Percentiles rank a stretch among this genome's conserved stretches.
phyloP scores from a whole-genome alignment of 1,140 invertebrate genomes.

The Neodiprion virginianus region DNA sequence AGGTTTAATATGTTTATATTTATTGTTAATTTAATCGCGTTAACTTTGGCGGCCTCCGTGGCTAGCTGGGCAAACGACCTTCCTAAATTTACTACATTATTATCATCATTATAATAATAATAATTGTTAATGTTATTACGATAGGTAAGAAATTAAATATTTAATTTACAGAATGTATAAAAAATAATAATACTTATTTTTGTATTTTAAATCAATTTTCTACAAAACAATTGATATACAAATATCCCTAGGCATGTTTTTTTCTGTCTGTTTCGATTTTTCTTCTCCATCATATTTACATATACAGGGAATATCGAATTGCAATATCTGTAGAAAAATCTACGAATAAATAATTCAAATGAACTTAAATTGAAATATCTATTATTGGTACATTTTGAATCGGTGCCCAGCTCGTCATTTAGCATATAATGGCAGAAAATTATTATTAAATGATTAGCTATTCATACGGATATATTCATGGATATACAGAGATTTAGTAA shows the following conservation, averaged over 20 bases:
- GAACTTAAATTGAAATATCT: background rate
- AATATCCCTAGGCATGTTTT: background rate
- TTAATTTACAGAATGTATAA: conserved; percentile 36
- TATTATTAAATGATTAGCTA: background rate
- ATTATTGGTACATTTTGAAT: conserved; percentile 3
- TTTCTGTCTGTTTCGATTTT: background rate
- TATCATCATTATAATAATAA: background rate
- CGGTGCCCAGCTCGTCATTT: conserved; percentile 12
- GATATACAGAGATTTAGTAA: background rate
- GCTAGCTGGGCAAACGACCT: conserved; percentile 10
- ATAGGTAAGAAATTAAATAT: conserved; percentile 18
- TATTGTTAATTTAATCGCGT: background rate
- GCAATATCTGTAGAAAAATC: conserved; percentile 2
- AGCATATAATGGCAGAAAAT: conserved; percentile 2
- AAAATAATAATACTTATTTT: conserved; percentile 44
- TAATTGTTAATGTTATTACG: background rate
- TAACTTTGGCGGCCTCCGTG: conserved; percentile 17
- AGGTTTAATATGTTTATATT: background rate
- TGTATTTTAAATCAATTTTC: background rate
- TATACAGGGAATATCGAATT: background rate
- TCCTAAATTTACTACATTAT: background rate
- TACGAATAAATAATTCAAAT: background rate
- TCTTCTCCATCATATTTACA: background rate
- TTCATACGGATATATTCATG: background rate
- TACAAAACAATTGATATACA: background rate